Percentiles rank a stretch among this genome's conserved stretches.
Evolutionary conservation across 2,888 invertebrate species (phyloP).

Genomic region (Dicyrtomina minuta): DNA sequence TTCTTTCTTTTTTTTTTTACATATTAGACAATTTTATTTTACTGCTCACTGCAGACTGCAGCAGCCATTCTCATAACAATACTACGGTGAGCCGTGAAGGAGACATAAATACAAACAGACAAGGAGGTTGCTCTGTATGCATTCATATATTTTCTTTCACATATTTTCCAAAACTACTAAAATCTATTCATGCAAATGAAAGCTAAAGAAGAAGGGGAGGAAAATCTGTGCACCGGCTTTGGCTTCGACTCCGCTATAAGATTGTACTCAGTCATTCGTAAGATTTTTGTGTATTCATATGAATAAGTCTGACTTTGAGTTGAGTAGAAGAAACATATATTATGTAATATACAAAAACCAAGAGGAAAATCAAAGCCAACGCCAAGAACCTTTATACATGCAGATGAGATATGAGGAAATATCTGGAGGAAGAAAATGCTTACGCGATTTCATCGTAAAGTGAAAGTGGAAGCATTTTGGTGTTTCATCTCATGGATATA

Average conservation of each 20-base stretch:
- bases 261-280: slow-evolving; percentile 2
- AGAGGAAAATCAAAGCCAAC: background rate
- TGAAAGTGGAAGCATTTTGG: no score
- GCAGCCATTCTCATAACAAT: no score
- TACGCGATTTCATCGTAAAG: background rate
- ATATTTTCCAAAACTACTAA: background rate
- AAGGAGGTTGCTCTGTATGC: no score
- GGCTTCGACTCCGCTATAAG: background rate
- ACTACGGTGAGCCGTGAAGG: no score
- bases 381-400: background rate
- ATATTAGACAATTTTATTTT: no score
- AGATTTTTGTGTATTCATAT: slow-evolving; percentile 6
- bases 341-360: background rate
- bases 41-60: no score
- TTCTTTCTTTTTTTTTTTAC: no score
- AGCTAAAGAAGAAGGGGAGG: background rate
- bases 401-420: background rate
- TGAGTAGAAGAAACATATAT: no score
- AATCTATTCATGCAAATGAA: slow-evolving; percentile 20
- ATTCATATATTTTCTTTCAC: no score
- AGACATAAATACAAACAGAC: no score
- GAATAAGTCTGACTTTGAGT: background rate
- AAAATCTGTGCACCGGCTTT: no score
- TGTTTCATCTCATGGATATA: background rate
- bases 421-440: background rate